These are phyloP conservation scores for Gasterosteus aculeatus DNA, from an alignment of 2,113 vertebrate genomes.

Conservation along the genomic window DNA sequence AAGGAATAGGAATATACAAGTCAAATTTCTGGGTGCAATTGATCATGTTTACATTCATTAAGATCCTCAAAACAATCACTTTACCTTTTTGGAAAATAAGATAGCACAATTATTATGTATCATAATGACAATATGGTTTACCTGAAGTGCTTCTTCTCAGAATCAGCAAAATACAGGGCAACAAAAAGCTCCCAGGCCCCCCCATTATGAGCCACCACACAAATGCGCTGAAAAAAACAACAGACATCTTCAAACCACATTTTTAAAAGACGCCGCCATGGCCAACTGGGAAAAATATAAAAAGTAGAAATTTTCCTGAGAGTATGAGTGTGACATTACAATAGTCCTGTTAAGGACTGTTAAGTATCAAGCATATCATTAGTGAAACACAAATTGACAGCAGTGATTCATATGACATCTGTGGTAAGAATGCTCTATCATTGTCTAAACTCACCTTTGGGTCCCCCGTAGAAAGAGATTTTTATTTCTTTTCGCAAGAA, in stretches of 20 bases:
- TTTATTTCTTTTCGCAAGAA: too few species aligned
- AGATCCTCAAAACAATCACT: neutral
- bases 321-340: slow-evolving; percentile 13
- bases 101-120: neutral
- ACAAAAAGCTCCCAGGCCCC: neutral
- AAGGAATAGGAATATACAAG: neutral
- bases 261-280: neutral
- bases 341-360: slow-evolving; percentile 6
- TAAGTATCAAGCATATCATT: neutral
- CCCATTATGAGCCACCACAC: slow-evolving; percentile 27
- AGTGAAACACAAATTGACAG: neutral
- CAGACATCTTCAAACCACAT: neutral
- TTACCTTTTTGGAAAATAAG: too few species aligned
- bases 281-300: neutral
- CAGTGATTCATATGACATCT: neutral
- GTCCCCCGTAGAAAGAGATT: too few species aligned
- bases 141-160: slow-evolving; percentile 38
- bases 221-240: slow-evolving; percentile 5
- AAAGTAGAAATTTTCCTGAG: neutral
- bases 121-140: slow-evolving; percentile 11
- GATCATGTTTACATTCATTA: neutral
- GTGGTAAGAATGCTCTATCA: too few species aligned
- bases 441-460: too few species aligned
- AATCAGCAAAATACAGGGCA: slow-evolving; percentile 39
- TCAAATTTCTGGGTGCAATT: neutral